Conservation (phyloP, 2,797 vertebrate genomes). For the Huso huso region DNA sequence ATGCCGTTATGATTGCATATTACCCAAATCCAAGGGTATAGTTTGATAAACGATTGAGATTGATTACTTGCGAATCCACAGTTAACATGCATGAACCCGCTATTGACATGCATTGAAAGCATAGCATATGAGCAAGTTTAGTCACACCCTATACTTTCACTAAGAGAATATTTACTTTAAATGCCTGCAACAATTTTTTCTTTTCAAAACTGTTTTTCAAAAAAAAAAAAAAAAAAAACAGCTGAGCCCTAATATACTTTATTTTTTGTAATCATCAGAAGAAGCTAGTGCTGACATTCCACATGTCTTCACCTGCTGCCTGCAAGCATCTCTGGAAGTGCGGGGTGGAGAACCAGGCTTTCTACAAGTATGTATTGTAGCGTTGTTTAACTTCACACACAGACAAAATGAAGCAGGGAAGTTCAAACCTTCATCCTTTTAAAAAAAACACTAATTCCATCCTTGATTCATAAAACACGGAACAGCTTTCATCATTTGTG, state of each 20-base stretch:
- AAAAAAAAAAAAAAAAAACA: neutral
- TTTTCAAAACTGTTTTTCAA: too few species aligned
- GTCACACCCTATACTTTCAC: too few species aligned
- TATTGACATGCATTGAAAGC: slow-evolving; percentile 1
- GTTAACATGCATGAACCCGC: neutral
- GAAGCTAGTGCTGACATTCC: slow-evolving; percentile 89
- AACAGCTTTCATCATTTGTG: neutral
- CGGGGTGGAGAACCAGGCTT: slow-evolving; percentile 94
- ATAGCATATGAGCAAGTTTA: neutral
- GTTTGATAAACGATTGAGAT: neutral
- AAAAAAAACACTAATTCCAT: neutral
- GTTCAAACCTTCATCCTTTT: too few species aligned
- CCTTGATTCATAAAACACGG: neutral
- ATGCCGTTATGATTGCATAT: neutral
- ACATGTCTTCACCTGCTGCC: slow-evolving; percentile 93
- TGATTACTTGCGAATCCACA: neutral
- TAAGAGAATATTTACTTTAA: too few species aligned
- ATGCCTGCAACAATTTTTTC: too few species aligned
- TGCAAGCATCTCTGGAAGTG: slow-evolving; percentile 99
- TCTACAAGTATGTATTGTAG: slow-evolving; percentile 86
- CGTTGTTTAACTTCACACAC: neutral
- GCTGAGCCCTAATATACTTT: slow-evolving; percentile 3
- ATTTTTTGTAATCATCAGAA: slow-evolving; percentile 61
- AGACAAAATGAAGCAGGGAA: too few species aligned
- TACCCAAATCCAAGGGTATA: neutral